Percentiles rank a stretch among this genome's conserved stretches.
These are phyloP conservation scores for Agriopis marginaria DNA, from an alignment of 2,888 invertebrate genomes.

Conservation along the genomic window DNA sequence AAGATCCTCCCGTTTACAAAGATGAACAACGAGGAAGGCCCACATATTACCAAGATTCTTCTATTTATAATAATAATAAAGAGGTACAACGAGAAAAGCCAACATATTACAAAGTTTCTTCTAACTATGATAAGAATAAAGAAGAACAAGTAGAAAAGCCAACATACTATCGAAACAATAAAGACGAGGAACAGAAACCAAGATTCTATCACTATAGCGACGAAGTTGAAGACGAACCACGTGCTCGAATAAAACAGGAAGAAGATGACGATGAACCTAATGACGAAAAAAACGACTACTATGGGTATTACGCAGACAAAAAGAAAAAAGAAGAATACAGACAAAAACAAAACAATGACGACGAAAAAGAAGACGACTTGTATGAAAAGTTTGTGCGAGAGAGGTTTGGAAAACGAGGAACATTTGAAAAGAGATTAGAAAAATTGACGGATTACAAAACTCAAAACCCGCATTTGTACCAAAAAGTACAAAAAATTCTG, in stretches of 20 bases:
- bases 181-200: slow-evolving; percentile 49
- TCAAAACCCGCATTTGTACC: slow-evolving; percentile 65
- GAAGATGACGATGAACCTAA: slow-evolving; percentile 49
- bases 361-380: slow-evolving; percentile 63
- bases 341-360: slow-evolving; percentile 53
- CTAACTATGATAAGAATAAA: slow-evolving; percentile 28
- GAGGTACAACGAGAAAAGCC: slow-evolving; percentile 45
- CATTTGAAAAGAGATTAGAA: slow-evolving; percentile 69
- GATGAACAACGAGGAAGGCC: slow-evolving; percentile 35
- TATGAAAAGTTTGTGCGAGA: slow-evolving; percentile 82
- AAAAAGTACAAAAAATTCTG: slow-evolving; percentile 70
- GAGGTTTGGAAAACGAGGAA: slow-evolving; percentile 75
- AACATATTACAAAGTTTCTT: slow-evolving; percentile 7
- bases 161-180: slow-evolving; percentile 33
- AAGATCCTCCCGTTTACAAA: slow-evolving; percentile 54
- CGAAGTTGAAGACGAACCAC: slow-evolving; percentile 50
- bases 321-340: slow-evolving; percentile 58
- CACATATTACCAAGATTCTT: slow-evolving; percentile 52
- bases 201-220: slow-evolving; percentile 59
- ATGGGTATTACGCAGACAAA: slow-evolving; percentile 48
- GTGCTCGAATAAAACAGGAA: slow-evolving; percentile 38
- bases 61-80: slow-evolving; percentile 47
- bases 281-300: slow-evolving; percentile 35
- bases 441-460: slow-evolving; percentile 58
- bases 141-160: slow-evolving; percentile 46